Evolutionary conservation across 2,113 vertebrate genomes (phyloP), one percentile per base, ranked within the genome.

Genomic region (Anas platyrhynchos): DNA sequence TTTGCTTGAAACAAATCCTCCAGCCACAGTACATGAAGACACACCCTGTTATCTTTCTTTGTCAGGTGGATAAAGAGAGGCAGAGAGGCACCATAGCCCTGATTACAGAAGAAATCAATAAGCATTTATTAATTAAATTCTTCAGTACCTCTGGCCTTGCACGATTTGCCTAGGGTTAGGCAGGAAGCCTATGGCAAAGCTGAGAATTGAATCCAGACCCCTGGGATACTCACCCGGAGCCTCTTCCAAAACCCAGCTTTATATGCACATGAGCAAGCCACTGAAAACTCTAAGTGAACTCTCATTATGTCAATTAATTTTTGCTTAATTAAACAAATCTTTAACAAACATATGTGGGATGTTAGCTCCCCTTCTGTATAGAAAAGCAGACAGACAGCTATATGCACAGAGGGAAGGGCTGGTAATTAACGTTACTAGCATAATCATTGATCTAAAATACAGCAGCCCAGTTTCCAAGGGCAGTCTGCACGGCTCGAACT

Each of bases 221-320:
- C 31, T 2, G 6, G 81, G 58, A 58, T 84, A 72, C 21, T 86
- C 44, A 90, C 73, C 41, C 88, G 91, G 36, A 92, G 71, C n/a
- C 36, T 79, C 41, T 93, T 91, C 74, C 69, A 91, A 87, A 92
- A 22, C n/a, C 15, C 74, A 82, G 74, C 27, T 94, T 92, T 82
- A 52, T 58, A 69, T 65, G 31, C 21, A 11, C 63, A 44, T 91
- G 59, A n/a, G 76, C 44, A 91, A 92, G 48, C 77, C 88, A 86
- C 88, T 86, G 81, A 90, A 91, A 96, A 96, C 83, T 93, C 59
- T 23, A 58, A 89, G 81, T 93, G 91, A 94, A 94, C 91, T 92
- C 77, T 96, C 78, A 87, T 96, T 95, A 92, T 85, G 71, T 67
- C 81, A 89, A 92, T 96, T 94, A 93, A 93, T 80, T 95, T 95